A percentile compares a stretch with the other conserved stretches of the same genome.
These are phyloP conservation scores for Vanessa atalanta DNA, from an alignment of 1,140 invertebrate species.

Conservation along the genomic window DNA sequence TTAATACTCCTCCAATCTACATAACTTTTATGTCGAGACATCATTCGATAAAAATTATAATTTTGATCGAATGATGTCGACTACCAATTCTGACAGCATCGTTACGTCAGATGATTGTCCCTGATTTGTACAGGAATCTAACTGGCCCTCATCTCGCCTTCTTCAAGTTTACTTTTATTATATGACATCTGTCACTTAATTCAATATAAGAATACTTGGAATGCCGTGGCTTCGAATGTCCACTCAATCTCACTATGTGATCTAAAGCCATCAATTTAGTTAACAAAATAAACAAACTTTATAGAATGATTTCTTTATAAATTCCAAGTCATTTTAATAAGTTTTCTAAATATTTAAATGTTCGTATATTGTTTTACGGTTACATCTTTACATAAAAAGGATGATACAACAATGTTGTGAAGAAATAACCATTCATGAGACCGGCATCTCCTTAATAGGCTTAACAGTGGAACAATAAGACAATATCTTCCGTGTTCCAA, in stretches of 20 bases:
- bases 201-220: not conserved
- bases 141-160: not conserved
- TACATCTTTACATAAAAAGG: conserved; percentile 2
- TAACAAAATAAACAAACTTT: conserved; percentile 27
- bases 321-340: not conserved
- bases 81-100: conserved; percentile 16
- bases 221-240: conserved; percentile 12
- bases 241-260: conserved; percentile 14
- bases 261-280: conserved; percentile 25
- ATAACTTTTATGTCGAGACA: not conserved
- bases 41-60: conserved; percentile 11
- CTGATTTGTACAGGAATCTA: conserved; percentile 16
- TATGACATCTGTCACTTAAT: conserved; percentile 34
- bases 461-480: conserved; percentile 22
- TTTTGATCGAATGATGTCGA: too few species aligned
- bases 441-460: conserved; percentile 20
- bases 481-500: conserved; percentile 28
- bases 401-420: not conserved
- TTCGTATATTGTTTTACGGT: not conserved
- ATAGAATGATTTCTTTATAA: conserved; percentile 4
- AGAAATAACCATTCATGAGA: conserved; percentile 19
- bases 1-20: not conserved
- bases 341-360: not conserved
- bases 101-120: conserved; percentile 23
- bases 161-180: conserved; percentile 16